Percentiles rank a stretch among this genome's conserved stretches.
These are phyloP conservation scores for Sebastes cheni DNA, from an alignment of 2,797 vertebrate species.

Conservation along the genomic window DNA sequence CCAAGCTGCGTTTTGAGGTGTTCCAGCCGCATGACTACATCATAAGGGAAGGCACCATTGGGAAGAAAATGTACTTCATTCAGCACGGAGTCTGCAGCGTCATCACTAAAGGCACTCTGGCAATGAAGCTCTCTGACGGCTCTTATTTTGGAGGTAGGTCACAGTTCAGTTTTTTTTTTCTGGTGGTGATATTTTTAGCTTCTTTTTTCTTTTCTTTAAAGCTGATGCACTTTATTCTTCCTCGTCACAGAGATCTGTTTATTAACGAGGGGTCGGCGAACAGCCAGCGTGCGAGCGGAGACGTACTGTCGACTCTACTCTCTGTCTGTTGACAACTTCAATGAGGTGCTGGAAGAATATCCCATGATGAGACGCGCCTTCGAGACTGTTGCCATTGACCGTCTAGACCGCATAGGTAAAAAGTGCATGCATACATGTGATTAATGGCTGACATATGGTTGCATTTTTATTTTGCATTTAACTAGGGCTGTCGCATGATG, in stretches of 20 bases:
- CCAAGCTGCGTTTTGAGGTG: constrained; percentile 94
- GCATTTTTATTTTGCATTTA: not conserved
- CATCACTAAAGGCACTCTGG: constrained; percentile 93
- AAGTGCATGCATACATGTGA: not conserved
- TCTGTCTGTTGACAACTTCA: constrained; percentile 93
- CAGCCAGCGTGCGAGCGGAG: constrained; percentile 90
- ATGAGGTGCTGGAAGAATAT: constrained; percentile 95
- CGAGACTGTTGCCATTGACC: constrained; percentile 93
- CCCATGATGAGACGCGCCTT: constrained; percentile 96
- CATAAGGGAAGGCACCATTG: constrained; percentile 93
- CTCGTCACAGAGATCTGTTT: constrained; percentile 89
- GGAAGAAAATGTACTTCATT: constrained; percentile 98
- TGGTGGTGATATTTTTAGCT: not conserved
- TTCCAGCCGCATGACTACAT: constrained; percentile 94
- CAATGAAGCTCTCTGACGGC: constrained; percentile 93
- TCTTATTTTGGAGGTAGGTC: constrained; percentile 93
- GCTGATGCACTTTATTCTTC: not conserved
- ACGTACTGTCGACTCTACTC: constrained; percentile 94
- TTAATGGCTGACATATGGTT: not conserved
- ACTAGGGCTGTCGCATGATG: no score
- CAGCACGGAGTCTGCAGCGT: constrained; percentile 94
- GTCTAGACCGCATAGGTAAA: constrained; percentile 93
- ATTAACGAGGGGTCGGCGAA: constrained; percentile 90
- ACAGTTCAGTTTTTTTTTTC: not conserved
- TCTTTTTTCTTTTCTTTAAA: not conserved